Evolutionary conservation across 2,113 vertebrate genomes (phyloP), one percentile per base, ranked within the genome.

Genomic region (Cyphomyrus discorhynchus): DNA sequence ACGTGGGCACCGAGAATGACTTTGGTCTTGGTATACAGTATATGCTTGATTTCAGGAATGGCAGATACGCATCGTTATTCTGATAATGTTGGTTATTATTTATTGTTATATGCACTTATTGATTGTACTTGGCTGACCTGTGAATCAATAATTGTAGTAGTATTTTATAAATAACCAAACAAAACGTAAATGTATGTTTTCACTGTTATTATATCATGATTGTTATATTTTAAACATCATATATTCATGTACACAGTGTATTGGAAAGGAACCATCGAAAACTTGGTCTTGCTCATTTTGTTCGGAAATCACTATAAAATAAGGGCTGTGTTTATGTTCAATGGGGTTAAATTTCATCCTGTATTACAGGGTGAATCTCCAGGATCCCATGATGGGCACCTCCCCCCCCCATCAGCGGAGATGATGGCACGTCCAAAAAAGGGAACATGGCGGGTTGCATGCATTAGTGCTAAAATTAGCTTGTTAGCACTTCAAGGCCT

Each of bases 401-500:
- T n/a, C 11, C 31, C 91, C 84, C 90, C 88, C 49, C 84, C 19
- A 13, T 88, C 31, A 62, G 10, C 5, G 3, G 21, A 58, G 52
- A 66, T 24, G 27, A 88, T 62, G 52, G 50, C 19, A 31, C 58
- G 21, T 46, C 56, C 58, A 70, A 88, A 88, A 46, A 88, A 70
- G 87, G 56, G 58, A 66, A 88, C 42, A 77, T 19, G 50, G 84
- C 6, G n/a, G 50, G 66, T 31, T 39, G 53, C 53, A 27, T 62
- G 31, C 77, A 52, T 87, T 31, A 27, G 42, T 53, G 10, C 85
- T 80, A 84, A 84, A 84, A 84, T 84, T 84, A 84, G 80, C 39
- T 47, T 88, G 86, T 91, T 35, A 53, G 56, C 45, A 53, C 56
- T 92, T 66, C 56, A 83, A 86, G 87, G 90, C 88, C 90, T 89